Evolutionary conservation across 92 coral and sea anemone genomes (phyloP).

Genomic region (Hydrozoanthus gracilis): DNA sequence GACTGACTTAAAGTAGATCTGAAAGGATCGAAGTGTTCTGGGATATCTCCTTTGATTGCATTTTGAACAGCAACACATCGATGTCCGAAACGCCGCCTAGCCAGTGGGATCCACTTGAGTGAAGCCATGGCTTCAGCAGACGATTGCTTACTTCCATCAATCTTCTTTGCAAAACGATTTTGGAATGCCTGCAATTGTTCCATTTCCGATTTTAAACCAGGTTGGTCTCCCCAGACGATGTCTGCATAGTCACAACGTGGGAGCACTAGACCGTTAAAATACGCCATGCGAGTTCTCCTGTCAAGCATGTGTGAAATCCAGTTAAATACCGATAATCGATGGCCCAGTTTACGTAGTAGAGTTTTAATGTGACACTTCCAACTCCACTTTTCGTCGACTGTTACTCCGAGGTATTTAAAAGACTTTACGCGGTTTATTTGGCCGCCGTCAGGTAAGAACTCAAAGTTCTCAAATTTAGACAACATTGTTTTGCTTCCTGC

Average conservation of each 20-base stretch:
- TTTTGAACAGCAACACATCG: constrained; percentile 42
- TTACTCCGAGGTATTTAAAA: constrained; percentile 52
- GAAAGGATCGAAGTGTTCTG: constrained; percentile 34
- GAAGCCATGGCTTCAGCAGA: constrained; percentile 43
- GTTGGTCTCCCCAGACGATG: constrained; percentile 57
- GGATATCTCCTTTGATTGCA: constrained; percentile 35
- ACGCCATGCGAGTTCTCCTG: constrained; percentile 34
- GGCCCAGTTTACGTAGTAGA: constrained; percentile 48
- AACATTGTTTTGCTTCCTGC: constrained; percentile 50
- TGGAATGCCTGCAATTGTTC: constrained; percentile 61
- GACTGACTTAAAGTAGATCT: constrained; percentile 3
- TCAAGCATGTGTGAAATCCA: constrained; percentile 20
- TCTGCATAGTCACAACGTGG: constrained; percentile 59
- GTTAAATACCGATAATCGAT: constrained; percentile 33
- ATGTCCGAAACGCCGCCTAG: background rate
- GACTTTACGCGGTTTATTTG: constrained; percentile 56
- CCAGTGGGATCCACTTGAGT: constrained; percentile 39
- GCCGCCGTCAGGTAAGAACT: constrained; percentile 25
- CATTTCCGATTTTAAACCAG: constrained; percentile 59
- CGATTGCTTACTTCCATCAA: constrained; percentile 41
- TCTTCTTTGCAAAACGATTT: constrained; percentile 57
- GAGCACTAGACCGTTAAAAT: constrained; percentile 54
- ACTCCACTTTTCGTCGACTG: constrained; percentile 55
- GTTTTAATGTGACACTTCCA: constrained; percentile 57
- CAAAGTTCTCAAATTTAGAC: constrained; percentile 43